Conservation (phyloP, 2,888 invertebrate species). For the Acleris literana region DNA sequence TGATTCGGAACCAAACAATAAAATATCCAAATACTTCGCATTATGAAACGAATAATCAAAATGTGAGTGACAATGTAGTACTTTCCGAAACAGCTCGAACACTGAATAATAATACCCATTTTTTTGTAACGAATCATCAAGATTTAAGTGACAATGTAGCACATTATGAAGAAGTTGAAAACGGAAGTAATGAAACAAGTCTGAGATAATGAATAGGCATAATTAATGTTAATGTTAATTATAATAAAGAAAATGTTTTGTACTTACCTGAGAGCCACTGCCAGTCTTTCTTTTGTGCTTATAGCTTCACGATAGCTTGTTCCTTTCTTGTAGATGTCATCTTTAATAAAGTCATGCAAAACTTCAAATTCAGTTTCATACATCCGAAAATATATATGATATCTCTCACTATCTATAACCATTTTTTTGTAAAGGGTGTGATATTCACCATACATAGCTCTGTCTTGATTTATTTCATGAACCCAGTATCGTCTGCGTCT, state of each 20-base stretch:
- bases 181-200: background rate
- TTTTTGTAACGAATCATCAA: slow-evolving; percentile 16
- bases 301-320: slow-evolving; percentile 32
- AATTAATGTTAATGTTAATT: no score
- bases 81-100: slow-evolving; percentile 24
- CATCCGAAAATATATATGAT: slow-evolving; percentile 27
- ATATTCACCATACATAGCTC: slow-evolving; percentile 21
- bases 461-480: slow-evolving; percentile 19
- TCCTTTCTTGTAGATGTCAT: slow-evolving; percentile 34
- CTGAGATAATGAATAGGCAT: slow-evolving; percentile 2
- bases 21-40: slow-evolving; percentile 28
- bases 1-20: slow-evolving; percentile 31
- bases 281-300: slow-evolving; percentile 32
- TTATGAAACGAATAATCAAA: slow-evolving; percentile 31
- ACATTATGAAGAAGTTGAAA: slow-evolving; percentile 13
- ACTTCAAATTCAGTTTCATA: slow-evolving; percentile 36
- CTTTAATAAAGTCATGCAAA: slow-evolving; percentile 35
- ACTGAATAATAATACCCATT: slow-evolving; percentile 7
- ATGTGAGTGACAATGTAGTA: slow-evolving; percentile 30
- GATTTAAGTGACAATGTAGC: slow-evolving; percentile 28
- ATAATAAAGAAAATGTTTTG: slow-evolving; percentile 1
- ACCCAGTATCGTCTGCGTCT: slow-evolving; percentile 12
- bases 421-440: slow-evolving; percentile 17
- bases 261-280: slow-evolving; percentile 19
- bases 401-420: slow-evolving; percentile 2